A percentile compares a stretch with the other conserved stretches of the same genome.
phyloP scores from a whole-genome alignment of 2,888 invertebrate genomes.

The Agonopterix alstromeriana region DNA sequence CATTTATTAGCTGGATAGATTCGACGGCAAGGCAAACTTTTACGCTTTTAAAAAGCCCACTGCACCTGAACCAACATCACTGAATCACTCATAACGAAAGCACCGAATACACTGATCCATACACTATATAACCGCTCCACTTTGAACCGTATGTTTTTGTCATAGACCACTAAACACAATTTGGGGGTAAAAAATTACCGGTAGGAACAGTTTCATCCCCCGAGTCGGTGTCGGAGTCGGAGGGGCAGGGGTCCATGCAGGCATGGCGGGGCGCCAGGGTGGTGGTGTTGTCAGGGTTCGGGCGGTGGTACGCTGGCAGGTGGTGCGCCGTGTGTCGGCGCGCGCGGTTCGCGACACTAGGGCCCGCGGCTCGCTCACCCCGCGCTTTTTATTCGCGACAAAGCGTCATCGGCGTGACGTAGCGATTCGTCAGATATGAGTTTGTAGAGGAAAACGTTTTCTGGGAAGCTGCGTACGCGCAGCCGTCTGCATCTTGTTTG shows the following conservation, averaged over 20 bases:
- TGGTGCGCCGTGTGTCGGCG: conserved; percentile 26
- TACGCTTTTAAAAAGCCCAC: too few species aligned
- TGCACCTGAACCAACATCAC: background rate
- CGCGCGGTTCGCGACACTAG: conserved; percentile 35
- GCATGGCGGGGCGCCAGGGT: conserved; percentile 67
- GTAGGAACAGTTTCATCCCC: conserved; percentile 71
- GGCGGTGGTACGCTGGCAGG: conserved; percentile 21
- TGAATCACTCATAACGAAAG: background rate
- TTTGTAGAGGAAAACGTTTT: conserved; percentile 67
- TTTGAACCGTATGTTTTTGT: background rate
- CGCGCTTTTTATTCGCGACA: conserved; percentile 44
- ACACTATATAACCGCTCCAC: background rate
- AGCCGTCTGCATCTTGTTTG: background rate
- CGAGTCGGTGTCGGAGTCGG: conserved; percentile 34
- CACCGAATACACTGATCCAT: background rate
- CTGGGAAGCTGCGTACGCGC: conserved; percentile 39
- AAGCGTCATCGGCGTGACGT: conserved; percentile 57
- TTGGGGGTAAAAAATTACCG: conserved; percentile 45
- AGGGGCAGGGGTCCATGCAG: conserved; percentile 57
- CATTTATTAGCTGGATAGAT: too few species aligned
- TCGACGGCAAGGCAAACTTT: too few species aligned
- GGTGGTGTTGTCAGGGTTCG: conserved; percentile 16
- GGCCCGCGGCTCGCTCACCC: conserved; percentile 42
- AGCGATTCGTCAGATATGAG: conserved; percentile 21
- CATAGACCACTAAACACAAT: background rate